Evolutionary conservation across 2,888 invertebrate genomes (phyloP), one percentile per base, ranked within the genome.

Genomic region (Erebia aethiops): DNA sequence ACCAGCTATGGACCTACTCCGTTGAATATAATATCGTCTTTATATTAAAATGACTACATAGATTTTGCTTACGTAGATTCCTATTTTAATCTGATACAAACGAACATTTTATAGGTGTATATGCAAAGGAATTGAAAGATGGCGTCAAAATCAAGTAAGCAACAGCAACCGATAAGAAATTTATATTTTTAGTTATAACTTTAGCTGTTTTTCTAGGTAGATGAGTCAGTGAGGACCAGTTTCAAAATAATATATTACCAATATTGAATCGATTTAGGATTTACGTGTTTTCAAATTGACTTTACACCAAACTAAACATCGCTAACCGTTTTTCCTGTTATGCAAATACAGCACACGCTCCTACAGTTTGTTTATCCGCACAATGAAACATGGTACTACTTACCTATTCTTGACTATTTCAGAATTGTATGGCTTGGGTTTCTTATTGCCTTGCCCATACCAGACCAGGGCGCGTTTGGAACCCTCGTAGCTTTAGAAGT

Each of bases 281-380:
- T 66, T 67, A 10, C n/a, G 18, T 35, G 35, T 67, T 67, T 46
- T 58, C 67, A 35, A 57, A 57, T 65, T 65, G 43, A 58, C 57
- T 51, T 67, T 58, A n/a, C 21, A 54, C 35, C 21, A 14, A 41
- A 56, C 56, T 66, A 62, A 62, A 69, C 65, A 56, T 60, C 14
- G 41, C 52, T 67, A 58, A 51, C 67, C 60, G 62, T 70, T 70
- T 74, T 67, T 71, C 71, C 71, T 72, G 64, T 71, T 74, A 74
- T 74, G 72, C 66, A 70, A 72, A 72, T 60, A 21, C 18, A 52
- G 63, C 70, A 60, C 72, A 67, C 63, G 70, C 63, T 62, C n/a
- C 43, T 56, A 49, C 56, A 61, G 46, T 52, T 70, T 60, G 69
- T 69, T 41, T 72, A 58, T 56, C 58, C 60, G 64, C 70, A 71